These are phyloP conservation scores for Steromphala cineraria DNA, from an alignment of 2,888 invertebrate genomes.

Conservation along the genomic window DNA sequence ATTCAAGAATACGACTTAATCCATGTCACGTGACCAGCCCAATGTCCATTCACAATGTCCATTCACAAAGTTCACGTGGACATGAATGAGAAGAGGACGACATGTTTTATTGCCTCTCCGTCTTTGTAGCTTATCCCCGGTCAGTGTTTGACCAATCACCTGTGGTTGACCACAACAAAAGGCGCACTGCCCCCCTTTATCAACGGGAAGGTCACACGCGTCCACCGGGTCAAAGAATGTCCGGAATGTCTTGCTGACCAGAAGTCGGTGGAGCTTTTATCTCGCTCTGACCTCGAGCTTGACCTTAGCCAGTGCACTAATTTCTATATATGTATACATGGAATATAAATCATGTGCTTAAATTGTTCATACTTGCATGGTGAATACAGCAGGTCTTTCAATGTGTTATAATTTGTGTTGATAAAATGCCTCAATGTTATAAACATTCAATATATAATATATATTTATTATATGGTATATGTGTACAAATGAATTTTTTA, in stretches of 20 bases:
- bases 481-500: too few relatives aligned
- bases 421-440: too few relatives aligned
- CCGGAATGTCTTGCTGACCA: not conserved
- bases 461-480: too few relatives aligned
- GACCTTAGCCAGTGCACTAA: not conserved
- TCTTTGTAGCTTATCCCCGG: not conserved
- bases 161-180: not conserved
- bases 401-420: too few relatives aligned
- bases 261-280: not conserved
- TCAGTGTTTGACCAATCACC: not conserved
- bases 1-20: too few relatives aligned
- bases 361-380: too few relatives aligned
- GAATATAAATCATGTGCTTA: too few relatives aligned
- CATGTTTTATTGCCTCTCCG: too few relatives aligned
- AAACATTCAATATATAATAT: too few relatives aligned
- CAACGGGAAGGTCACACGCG: not conserved
- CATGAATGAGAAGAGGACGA: not conserved
- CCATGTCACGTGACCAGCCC: not conserved
- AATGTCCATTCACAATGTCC: not conserved
- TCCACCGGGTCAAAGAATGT: not conserved
- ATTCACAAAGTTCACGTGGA: conserved; percentile 2
- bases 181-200: not conserved
- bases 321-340: too few relatives aligned
- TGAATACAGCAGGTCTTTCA: too few relatives aligned
- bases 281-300: not conserved